Evolutionary conservation across 2,888 invertebrate species (phyloP).

Genomic region (Parapristionchus giblindavisi): DNA sequence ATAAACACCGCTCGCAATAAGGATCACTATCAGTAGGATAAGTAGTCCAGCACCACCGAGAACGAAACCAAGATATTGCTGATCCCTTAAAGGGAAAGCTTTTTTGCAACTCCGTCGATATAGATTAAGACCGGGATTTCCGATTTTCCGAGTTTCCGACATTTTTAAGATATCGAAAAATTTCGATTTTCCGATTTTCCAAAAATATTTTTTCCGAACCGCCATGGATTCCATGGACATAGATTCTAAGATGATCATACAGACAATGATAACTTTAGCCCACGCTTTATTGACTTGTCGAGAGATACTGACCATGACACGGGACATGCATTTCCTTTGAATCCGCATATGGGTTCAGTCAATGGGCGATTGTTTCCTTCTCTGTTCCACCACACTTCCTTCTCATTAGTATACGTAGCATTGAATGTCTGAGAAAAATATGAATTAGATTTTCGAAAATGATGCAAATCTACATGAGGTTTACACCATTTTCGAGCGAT

Average conservation of each 20-base stretch:
- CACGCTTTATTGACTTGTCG: neutral
- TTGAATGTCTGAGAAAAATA: neutral
- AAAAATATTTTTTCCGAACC: too few relatives aligned
- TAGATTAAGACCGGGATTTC: too few relatives aligned
- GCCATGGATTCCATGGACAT: too few relatives aligned
- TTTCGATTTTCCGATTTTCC: too few relatives aligned
- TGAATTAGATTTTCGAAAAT: neutral
- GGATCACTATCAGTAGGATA: slow-evolving; percentile 40
- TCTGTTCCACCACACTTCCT: slow-evolving; percentile 32
- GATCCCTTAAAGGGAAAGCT: neutral
- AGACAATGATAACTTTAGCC: too few relatives aligned
- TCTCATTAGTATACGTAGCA: slow-evolving; percentile 5
- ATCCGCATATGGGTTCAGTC: slow-evolving; percentile 18
- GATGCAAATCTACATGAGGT: neutral
- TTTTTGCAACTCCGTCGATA: neutral
- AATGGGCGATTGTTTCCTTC: slow-evolving; percentile 21
- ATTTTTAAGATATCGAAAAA: too few relatives aligned
- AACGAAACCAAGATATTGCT: slow-evolving; percentile 42
- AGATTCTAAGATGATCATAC: too few relatives aligned
- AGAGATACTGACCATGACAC: slow-evolving; percentile 13
- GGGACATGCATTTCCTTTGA: slow-evolving; percentile 16
- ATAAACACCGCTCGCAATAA: slow-evolving; percentile 28
- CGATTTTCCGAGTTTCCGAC: too few relatives aligned
- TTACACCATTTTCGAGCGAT: too few relatives aligned
- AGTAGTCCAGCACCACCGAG: slow-evolving; percentile 46